Evolutionary conservation across 2,797 vertebrate species (phyloP), one percentile per base, ranked within the genome.

Genomic region (Platyrinchus mystaceus): DNA sequence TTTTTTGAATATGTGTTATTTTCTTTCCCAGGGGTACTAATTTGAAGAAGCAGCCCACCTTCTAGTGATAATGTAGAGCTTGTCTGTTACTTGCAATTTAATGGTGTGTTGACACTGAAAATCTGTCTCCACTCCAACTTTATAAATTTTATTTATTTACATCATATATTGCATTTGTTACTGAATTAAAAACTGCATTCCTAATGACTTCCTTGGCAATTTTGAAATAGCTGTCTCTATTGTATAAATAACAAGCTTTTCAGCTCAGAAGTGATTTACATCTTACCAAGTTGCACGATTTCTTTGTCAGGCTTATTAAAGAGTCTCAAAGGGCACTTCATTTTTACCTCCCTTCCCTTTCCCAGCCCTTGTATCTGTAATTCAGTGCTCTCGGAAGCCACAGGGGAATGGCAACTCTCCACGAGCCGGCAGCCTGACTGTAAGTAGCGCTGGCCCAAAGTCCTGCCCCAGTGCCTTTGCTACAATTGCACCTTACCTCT

Each of bases 291-390:
- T 84, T 82, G 89, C 73, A 62, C 21, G 81, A 88, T 82, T 96
- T 94, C 90, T 95, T 93, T 86, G 89, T 94, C 82, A 78, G 70
- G 74, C 85, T 92, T 89, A 88, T 84, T 96, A 90, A 85, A 87
- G 96, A 66, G 76, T 93, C 92, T 95, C 89, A 77, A 94, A 96
- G 85, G 87, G 53, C 34, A 74, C 73, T 95, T 96, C 89, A 91
- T 86, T 97, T 96, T 95, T 89, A 58, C 74, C 37, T 95, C 41
- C 71, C 55, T 82, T 66, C 50, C 66, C 23, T 75, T 85, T 87
- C 68, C n/a, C 50, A 90, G 62, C 67, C 0, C 6, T 59, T 70
- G 64, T 58, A 46, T 81, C 85, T 91, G 90, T 90, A 96, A 95
- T 89, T 92, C 60, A 60, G 89, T 21, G 62, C 59, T 92, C 70